Base-by-base conservation (phyloP, 2,888 invertebrate genomes). In the Xestia c-nigrum region DNA sequence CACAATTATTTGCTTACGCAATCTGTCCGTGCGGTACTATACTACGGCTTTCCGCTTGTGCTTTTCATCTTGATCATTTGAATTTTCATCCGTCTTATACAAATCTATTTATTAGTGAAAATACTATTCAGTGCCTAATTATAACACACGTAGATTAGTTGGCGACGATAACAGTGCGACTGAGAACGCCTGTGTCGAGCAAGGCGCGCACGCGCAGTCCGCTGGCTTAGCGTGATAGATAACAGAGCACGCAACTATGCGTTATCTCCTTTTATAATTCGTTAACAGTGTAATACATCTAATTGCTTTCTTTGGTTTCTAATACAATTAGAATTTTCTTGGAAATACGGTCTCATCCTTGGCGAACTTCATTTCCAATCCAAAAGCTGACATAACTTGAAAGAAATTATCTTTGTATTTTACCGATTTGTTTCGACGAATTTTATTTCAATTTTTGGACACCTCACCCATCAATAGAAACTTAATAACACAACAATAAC, bases 201-300 rank as follows among this genome's bases (percentile, higher is more conserved):
- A 63, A 79, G 81, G 80, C 80, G 88, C 86, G 91, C 88, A 90
- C 90, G 90, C 91, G 90, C 91, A 87, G 80, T 76, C 89, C 81
- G 75, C 73, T 81, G 87, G 88, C 88, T 90, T 87, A 88, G 87
- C 90, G 85, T 88, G 92, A 90, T 91, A 92, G 92, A 92, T 92
- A 90, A 89, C 87, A 85, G 67, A 87, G 83, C 92, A 92, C 91
- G 92, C 92, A 90, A 91, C 84, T 84, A 88, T 87, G 81, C 87
- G 85, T 90, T 87, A 90, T 90, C 89, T 87, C 79, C 76, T 89
- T 87, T 86, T 90, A 88, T 85, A 83, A 86, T 85, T 87, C 80
- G 77, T 83, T 79, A 79, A 83, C 79, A 87, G 71, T 71, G 76
- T 77, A 71, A 72, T 75, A 74, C 80, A 59, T 64, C 61, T 78